Evolutionary conservation across 1,140 invertebrate genomes (phyloP).

Genomic region (Drosophila albomicans): DNA sequence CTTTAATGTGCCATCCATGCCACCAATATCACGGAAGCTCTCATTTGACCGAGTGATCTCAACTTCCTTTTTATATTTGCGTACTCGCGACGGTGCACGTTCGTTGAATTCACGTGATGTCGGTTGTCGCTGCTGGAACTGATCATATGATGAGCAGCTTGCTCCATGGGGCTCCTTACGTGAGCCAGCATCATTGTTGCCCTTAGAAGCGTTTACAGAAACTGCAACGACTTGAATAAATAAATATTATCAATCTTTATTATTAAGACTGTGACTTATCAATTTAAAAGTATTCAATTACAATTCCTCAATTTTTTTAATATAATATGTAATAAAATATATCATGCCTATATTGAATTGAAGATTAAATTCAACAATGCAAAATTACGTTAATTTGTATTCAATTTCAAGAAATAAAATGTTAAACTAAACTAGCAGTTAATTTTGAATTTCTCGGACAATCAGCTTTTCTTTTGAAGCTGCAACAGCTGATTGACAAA

Average conservation of each 20-base stretch:
- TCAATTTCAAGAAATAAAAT: no score
- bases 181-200: constrained; percentile 1
- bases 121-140: constrained; percentile 26
- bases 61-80: constrained; percentile 81
- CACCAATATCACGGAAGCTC: constrained; percentile 90
- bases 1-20: constrained; percentile 89
- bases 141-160: constrained; percentile 16
- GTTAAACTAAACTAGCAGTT: neutral
- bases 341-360: no score
- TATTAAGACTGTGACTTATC: no score
- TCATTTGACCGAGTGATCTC: constrained; percentile 66
- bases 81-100: constrained; percentile 25
- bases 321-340: neutral
- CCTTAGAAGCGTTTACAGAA: constrained; percentile 6
- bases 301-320: no score
- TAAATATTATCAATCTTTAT: no score
- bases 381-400: no score
- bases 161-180: constrained; percentile 40
- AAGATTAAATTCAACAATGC: no score
- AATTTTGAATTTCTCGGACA: neutral
- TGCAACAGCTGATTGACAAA: neutral
- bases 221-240: constrained; percentile 13
- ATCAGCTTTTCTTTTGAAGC: neutral
- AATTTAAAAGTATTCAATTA: no score
- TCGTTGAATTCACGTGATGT: neutral